Base-by-base conservation (phyloP, 2,113 vertebrate genomes). In the Sisor rabdophorus region DNA sequence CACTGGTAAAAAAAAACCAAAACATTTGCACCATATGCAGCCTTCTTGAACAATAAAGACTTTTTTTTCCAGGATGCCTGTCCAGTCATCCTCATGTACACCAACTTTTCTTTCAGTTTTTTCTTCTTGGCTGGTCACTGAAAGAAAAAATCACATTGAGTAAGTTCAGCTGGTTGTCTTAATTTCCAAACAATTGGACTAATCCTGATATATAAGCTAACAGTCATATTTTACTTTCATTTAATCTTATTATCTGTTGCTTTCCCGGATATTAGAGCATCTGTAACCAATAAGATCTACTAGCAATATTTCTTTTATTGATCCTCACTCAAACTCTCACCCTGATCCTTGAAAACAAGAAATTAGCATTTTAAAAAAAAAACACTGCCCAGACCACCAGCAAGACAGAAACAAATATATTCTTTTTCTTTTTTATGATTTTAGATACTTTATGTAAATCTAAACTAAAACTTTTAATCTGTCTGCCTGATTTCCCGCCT, bases 1-100 rank as follows among this genome's bases (percentile, higher is more conserved):
- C 75, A 80, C 79, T 81, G 67, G 22, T 36, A 74, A 75, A 75
- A 78, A 79, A 67, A 32, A 76, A 67, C 22, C 58, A 65, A 11
- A 75, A 60, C 71, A 22, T 58, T 0, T 24, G 55, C 77, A 44
- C 40, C 67, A 10, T 44, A 44, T 80, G 85, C 76, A 79, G 73
- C 52, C 67, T 55, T 59, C 50, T 79, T 74, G 70, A 69, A 77
- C 54, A 77, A 77, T 63, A 64, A 75, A 30, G 70, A 70, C 28
- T 70, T 80, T 80, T 28, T 77, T 20, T 65, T 82, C 44, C 55
- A 77, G 67, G 84, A 70, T 65, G 6, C 53, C 5, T 28, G 47
- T 67, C 44, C 64, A 58, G 44, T 77, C 58, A 24, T 63, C 71
- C 74, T 69, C 75, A 70, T 77, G 65, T 54, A 61, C 65, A 59